phyloP scores from a whole-genome alignment of 2,797 vertebrate genomes.

The Gambelia wislizenii region DNA sequence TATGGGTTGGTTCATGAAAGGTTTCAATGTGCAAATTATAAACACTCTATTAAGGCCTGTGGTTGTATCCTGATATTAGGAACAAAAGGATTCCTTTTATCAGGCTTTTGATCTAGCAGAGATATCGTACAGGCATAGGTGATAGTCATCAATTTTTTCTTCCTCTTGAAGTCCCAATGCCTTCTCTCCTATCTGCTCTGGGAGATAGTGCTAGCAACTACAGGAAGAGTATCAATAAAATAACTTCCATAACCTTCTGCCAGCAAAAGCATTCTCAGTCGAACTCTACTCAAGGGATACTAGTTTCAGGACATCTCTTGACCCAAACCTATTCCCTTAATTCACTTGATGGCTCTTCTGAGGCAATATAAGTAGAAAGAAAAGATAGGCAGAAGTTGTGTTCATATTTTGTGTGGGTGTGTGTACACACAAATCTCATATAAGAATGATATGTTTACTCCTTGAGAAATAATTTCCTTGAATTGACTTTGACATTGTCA shows the following conservation, averaged over 20 bases:
- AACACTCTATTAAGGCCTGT: not conserved
- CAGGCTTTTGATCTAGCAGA: not conserved
- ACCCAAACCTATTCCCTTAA: not conserved
- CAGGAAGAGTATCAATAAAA: not conserved
- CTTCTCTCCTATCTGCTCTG: not conserved
- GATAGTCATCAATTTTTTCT: not conserved
- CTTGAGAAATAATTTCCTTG: not conserved
- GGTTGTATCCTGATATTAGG: not conserved
- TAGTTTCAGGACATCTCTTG: not conserved
- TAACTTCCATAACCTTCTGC: not conserved
- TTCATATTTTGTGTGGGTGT: not conserved
- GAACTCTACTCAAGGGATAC: not conserved
- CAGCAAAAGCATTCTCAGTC: not conserved
- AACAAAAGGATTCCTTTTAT: not conserved
- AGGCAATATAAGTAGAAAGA: too few relatives aligned
- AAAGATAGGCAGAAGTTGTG: not conserved
- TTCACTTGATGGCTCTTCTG: not conserved
- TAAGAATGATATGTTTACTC: not conserved
- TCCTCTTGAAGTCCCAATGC: not conserved
- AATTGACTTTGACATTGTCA: not conserved
- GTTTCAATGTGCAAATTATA: not conserved
- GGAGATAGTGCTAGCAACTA: not conserved
- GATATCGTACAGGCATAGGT: not conserved
- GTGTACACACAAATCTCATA: not conserved
- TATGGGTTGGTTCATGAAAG: not conserved